Conservation (phyloP, 2,888 invertebrate species). For the Parapristionchus giblindavisi region DNA sequence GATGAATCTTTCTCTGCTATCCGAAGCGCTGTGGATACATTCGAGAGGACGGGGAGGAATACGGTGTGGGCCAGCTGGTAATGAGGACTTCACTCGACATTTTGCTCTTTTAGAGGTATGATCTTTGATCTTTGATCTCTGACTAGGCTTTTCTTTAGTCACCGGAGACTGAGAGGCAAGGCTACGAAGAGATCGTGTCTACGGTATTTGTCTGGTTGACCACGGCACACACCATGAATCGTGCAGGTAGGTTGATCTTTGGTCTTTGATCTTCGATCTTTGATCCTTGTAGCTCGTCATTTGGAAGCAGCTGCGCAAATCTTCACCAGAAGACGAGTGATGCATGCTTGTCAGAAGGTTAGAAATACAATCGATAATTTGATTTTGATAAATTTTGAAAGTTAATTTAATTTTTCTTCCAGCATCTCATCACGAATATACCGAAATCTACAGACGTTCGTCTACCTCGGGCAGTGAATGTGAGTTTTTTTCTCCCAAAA, state of each 20-base stretch:
- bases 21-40: slow-evolving; percentile 25
- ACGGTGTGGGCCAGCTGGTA: slow-evolving; percentile 73
- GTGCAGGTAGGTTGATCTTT: no score
- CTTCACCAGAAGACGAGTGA: slow-evolving; percentile 36
- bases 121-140: slow-evolving; percentile 34
- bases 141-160: no score
- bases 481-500: no score
- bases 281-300: slow-evolving; percentile 70
- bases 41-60: slow-evolving; percentile 70
- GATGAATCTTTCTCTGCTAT: no score
- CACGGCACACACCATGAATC: no score
- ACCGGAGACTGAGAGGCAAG: no score
- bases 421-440: no score
- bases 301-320: slow-evolving; percentile 73
- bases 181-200: neutral
- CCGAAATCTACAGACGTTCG: no score
- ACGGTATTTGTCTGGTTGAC: neutral
- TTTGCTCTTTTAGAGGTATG: slow-evolving; percentile 69
- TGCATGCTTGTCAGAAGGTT: slow-evolving; percentile 34
- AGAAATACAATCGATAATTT: no score
- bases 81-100: slow-evolving; percentile 42
- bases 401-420: no score
- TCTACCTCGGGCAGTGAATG: no score
- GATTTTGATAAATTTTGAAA: no score
- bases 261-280: neutral